Evolutionary conservation across 1,140 invertebrate species (phyloP), one percentile per base, ranked within the genome.

Genomic region (Euborellia annulipes): DNA sequence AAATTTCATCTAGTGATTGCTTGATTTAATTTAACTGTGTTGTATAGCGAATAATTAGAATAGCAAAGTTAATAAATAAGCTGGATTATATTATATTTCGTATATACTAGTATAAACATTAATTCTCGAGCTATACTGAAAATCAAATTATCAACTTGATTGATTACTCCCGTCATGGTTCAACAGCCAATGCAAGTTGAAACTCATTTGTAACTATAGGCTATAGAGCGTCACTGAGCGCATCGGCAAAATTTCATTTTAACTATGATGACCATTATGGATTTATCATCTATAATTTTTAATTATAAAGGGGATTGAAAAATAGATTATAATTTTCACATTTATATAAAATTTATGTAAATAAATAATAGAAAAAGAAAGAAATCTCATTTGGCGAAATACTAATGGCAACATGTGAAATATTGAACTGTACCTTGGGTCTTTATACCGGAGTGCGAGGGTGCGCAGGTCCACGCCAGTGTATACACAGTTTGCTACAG

Each of bases 141-240:
- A 48, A 48, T 48, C 47, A 48, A 48, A 48, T 48, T 48, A 48
- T 44, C 41, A 48, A 48, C 47, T 48, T 48, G 47, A 48, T 48
- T 48, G 47, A 48, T 48, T 48, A 48, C 47, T 43, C 43, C 43
- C 47, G 47, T 48, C 47, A 48, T 44, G 47, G 47, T 44, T 38
- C 47, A 48, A 38, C 36, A 38, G 36, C n/a, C 45, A 21, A 34
- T 37, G 20, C 16, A 19, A 36, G 45, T n/a, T 37, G 45, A 46
- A 46, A 39, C 39, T 46, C 45, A 46, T 40, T 38, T 46, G 23
- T 27, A 27, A 27, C 23, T 27, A 27, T 27, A 27, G 23, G 23
- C 23, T 27, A 27, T 27, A 27, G 23, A 27, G 23, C 23, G 23
- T 27, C 23, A 27, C 23, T 27, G 23, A 27, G 23, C 23, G 23